Conservation (phyloP, 23 tunicate species). For the Botrylloides violaceus region DNA sequence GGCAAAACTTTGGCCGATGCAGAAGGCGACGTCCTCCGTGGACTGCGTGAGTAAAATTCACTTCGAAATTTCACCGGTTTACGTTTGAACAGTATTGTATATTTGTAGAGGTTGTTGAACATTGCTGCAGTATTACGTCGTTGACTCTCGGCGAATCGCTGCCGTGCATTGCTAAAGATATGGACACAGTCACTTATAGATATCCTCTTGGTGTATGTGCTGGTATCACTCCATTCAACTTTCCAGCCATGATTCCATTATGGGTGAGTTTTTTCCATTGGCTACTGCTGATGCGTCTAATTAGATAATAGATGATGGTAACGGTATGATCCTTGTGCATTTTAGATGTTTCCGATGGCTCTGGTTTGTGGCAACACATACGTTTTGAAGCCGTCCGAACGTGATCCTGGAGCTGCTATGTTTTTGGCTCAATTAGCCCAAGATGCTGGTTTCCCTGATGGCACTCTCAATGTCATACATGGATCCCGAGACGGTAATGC, state of each 20-base stretch:
- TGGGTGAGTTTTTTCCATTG: constrained; percentile 40
- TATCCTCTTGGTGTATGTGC: constrained; percentile 98
- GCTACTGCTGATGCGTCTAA: neutral
- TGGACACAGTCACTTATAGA: constrained; percentile 91
- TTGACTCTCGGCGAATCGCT: constrained; percentile 92
- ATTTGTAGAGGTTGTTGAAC: constrained; percentile 91
- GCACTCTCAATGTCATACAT: constrained; percentile 82
- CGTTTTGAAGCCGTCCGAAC: constrained; percentile 95
- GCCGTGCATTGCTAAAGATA: constrained; percentile 80
- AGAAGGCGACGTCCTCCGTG: constrained; percentile 96
- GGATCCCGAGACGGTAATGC: constrained; percentile 91
- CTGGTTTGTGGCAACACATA: constrained; percentile 96
- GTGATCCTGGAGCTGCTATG: constrained; percentile 95
- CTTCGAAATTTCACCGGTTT: neutral
- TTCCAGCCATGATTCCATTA: constrained; percentile 98
- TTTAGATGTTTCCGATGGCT: constrained; percentile 97
- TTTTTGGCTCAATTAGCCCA: constrained; percentile 74
- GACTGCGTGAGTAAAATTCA: constrained; percentile 61
- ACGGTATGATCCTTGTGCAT: too few species aligned
- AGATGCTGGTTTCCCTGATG: constrained; percentile 97
- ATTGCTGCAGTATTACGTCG: constrained; percentile 93
- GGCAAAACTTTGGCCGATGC: constrained; percentile 96
- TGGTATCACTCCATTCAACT: constrained; percentile 95
- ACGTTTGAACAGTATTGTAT: neutral
- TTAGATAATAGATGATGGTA: neutral